Evolutionary conservation across 2,113 vertebrate species (phyloP), one percentile per base, ranked within the genome.

Genomic region (Phalacrocorax aristotelis): DNA sequence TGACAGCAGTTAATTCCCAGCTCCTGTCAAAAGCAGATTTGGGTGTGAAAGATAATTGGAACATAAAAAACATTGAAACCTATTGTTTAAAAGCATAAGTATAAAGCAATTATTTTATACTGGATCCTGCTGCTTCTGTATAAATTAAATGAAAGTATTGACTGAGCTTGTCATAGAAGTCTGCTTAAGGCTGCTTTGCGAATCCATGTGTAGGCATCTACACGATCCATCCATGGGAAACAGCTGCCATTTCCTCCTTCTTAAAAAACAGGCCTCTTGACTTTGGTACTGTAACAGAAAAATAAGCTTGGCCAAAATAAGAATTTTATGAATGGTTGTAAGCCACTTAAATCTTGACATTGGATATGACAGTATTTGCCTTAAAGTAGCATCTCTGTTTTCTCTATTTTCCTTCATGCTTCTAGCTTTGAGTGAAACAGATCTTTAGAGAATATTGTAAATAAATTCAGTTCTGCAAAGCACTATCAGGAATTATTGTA

Each of bases 401-500:
- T 68, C 46, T 75, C 40, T 91, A 0, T 89, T 77, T 94, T 65
- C n/a, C 11, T 85, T 75, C 42, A 30, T 25, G 30, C 15, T 6
- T 77, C 29, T 87, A 87, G 25, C 70, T 83, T 83, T 87, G 44
- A 84, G 30, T 92, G 74, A 65, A 94, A 80, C 51, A 27, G 21
- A 10, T 80, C 7, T 76, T 65, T 65, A 82, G 13, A 82, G 69
- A 89, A 69, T 85, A 76, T 23, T 93, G 70, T 91, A 82, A 82
- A 93, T 76, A 76, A 91, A 95, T 81, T 65, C 49, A 61, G 57
- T 62, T 95, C 62, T 87, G 74, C 62, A 89, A 89, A 94, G 72
- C 74, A 89, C 32, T 65, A 32, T 69, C 15, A 80, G 69, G n/a
- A 85, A 89, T 93, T 87, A 81, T 32, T 93, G 70, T 74, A 91